phyloP scores from a whole-genome alignment of 2,888 invertebrate species.

The Dorcus hopei region DNA sequence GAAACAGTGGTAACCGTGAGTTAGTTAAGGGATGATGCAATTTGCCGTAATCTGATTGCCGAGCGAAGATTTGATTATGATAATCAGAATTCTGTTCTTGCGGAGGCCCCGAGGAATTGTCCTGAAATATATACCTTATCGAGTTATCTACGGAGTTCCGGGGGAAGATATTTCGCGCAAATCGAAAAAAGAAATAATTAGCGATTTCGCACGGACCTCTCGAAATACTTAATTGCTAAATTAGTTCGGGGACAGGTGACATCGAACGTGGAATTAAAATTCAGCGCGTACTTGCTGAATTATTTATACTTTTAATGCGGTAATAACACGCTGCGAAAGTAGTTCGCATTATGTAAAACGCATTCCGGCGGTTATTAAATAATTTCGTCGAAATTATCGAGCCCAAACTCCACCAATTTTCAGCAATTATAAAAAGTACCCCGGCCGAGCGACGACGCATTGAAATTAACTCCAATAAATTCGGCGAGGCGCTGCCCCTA shows the following conservation, averaged over 20 bases:
- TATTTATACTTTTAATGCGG: conserved; percentile 9
- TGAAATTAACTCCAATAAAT: conserved; percentile 10
- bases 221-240: too few relatives aligned
- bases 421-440: not conserved
- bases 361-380: not conserved
- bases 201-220: too few relatives aligned
- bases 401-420: not conserved
- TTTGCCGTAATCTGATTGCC: conserved; percentile 45
- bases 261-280: too few relatives aligned
- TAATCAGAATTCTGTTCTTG: conserved; percentile 40
- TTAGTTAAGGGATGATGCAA: conserved; percentile 46
- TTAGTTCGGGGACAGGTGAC: too few relatives aligned
- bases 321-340: conserved; percentile 3
- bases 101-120: conserved; percentile 19
- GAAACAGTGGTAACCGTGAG: conserved; percentile 38
- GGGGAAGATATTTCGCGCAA: too few relatives aligned
- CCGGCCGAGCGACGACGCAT: not conserved
- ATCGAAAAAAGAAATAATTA: too few relatives aligned
- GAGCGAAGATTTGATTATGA: conserved; percentile 46
- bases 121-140: conserved; percentile 28
- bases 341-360: conserved; percentile 4
- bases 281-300: not conserved
- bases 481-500: conserved; percentile 12
- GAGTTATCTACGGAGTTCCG: conserved; percentile 5
- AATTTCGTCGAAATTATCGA: not conserved